Evolutionary conservation across 2,113 vertebrate species (phyloP).

Genomic region (mouse (Mus musculus)): GRCm39 chr7:53400001-53400500

Average conservation of each 20-base stretch:
- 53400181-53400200: neutral
- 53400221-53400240: neutral
- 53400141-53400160: neutral
- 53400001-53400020: neutral
- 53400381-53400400: neutral
- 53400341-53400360: neutral
- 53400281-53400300: neutral
- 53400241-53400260: neutral
- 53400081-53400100: neutral
- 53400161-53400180: neutral
- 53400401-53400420: neutral
- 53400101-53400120: neutral
- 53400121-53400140: neutral
- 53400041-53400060: neutral
- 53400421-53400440: neutral
- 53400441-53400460: neutral
- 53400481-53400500: neutral
- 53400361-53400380: neutral
- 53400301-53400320: neutral
- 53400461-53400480: neutral
- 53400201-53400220: neutral
- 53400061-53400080: neutral
- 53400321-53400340: neutral
- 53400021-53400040: neutral
- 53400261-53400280: neutral